Base-by-base conservation (phyloP, 2,888 invertebrate species). In the Nephrotoma appendiculata region DNA sequence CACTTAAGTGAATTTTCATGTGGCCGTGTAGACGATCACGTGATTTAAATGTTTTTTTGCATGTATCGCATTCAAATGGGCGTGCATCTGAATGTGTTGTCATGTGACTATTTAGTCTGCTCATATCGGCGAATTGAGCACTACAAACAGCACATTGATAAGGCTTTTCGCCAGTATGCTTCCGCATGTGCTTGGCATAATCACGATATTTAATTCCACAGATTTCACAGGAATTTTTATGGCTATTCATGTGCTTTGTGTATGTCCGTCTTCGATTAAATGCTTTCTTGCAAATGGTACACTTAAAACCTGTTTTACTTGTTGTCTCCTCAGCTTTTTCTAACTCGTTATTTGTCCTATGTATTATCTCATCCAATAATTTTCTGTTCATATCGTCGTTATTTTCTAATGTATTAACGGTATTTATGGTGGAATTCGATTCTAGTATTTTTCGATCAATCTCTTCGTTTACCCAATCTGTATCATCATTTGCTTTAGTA, bases 161-260 rank as follows among this genome's bases (percentile, higher is more conserved):
- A 4, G 86, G 86, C 11, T 86, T 86, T 44, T 86, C 86, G 5
- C 71, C 57, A n/a, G 86, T 71, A 43, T 86, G 86, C 6, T 83
- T 86, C 31, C 19, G 42, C 44, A 86, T 44, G 15, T 86, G 86
- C 11, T 86, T 86, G 4, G n/a, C 44, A 85, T 85, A 85, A 19
- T 85, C 85, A 3, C 85, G 42, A 85, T 85, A 85, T 45, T 85
- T 85, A 44, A 44, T 85, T 5, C 85, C 42, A 85, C 85, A 85
- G 4, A 85, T 44, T 44, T 85, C 44, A 12, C 85, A 85, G 2
- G 85, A 44, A 19, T 85, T 85, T 19, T 44, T 19, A 85, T 85
- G 85, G 19, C 19, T 44, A 44, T 85, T 44, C 31, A 85, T 85
- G 45, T 85, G 85, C 7, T 44, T 43, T 44, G 19, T 31, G 45